Evolutionary conservation across 2,797 vertebrate species (phyloP).

Genomic region (Xiphophorus birchmanni): DNA sequence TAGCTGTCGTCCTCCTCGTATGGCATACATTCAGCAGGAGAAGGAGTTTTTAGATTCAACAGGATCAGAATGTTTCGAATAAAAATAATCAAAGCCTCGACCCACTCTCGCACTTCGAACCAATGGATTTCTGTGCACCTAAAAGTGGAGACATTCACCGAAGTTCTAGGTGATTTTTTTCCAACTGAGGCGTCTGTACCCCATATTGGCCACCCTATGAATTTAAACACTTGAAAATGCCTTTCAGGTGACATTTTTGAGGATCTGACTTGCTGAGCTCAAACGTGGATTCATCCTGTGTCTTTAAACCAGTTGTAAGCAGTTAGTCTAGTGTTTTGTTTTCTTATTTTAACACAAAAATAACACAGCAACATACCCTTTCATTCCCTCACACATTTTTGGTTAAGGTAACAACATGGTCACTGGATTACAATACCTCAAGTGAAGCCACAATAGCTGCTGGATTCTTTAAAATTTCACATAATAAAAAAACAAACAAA

Average conservation of each 20-base stretch:
- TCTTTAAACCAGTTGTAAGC: constrained; percentile 46
- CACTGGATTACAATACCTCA: constrained; percentile 78
- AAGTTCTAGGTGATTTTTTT: constrained; percentile 38
- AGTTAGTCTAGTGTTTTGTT: constrained; percentile 38
- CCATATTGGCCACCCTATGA: constrained; percentile 23
- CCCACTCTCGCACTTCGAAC: constrained; percentile 27
- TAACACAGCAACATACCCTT: constrained; percentile 47
- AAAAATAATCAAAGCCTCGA: constrained; percentile 51
- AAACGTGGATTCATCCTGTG: constrained; percentile 42
- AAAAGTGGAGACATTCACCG: constrained; percentile 67
- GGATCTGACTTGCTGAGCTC: constrained; percentile 54
- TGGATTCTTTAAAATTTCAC: constrained; percentile 80
- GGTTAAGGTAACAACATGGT: constrained; percentile 81
- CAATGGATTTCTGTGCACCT: constrained; percentile 24
- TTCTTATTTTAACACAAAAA: constrained; percentile 45
- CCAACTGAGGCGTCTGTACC: constrained; percentile 43
- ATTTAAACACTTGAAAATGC: constrained; percentile 29
- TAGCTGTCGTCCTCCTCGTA: constrained; percentile 77
- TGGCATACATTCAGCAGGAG: constrained; percentile 85
- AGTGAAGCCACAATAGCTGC: constrained; percentile 80
- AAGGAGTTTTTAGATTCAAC: constrained; percentile 67
- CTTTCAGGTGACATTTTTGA: constrained; percentile 58
- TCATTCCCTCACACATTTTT: constrained; percentile 74
- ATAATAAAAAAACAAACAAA: constrained; percentile 68
- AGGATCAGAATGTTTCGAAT: constrained; percentile 53